A percentile compares a stretch with the other conserved stretches of the same genome.
Conservation (phyloP, 1,140 invertebrate genomes). For the Mya arenaria region DNA sequence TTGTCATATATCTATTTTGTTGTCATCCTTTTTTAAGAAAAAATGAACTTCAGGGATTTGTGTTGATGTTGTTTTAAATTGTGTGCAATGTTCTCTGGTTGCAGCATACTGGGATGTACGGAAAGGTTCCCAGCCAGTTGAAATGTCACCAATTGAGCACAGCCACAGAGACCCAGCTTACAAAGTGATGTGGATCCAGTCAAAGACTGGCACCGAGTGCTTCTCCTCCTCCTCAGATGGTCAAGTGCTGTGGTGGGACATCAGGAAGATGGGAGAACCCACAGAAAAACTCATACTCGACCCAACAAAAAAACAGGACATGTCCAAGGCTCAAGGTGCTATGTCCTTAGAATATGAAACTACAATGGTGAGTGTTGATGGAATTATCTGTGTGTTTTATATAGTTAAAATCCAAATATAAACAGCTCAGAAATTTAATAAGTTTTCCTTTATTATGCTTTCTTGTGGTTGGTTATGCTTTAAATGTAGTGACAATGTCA, state of each 20-base stretch:
- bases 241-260: slow-evolving; percentile 92
- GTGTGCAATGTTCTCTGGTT: slow-evolving; percentile 44
- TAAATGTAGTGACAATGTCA: not conserved
- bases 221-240: slow-evolving; percentile 95
- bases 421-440: not conserved
- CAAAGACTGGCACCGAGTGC: slow-evolving; percentile 85
- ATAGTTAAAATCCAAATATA: not conserved
- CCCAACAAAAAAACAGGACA: slow-evolving; percentile 87
- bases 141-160: slow-evolving; percentile 80
- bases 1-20: too few relatives aligned
- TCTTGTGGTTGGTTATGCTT: not conserved
- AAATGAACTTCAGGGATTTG: too few relatives aligned
- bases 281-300: slow-evolving; percentile 92
- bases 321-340: slow-evolving; percentile 89
- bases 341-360: slow-evolving; percentile 94
- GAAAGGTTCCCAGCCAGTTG: slow-evolving; percentile 80
- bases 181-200: slow-evolving; percentile 81
- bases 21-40: too few relatives aligned
- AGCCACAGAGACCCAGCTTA: slow-evolving; percentile 81
- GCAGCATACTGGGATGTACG: slow-evolving; percentile 81
- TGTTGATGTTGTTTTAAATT: too few relatives aligned
- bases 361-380: slow-evolving; percentile 85
- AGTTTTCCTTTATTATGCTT: not conserved
- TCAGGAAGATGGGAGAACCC: slow-evolving; percentile 90
- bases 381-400: too few relatives aligned